Evolutionary conservation across 2,888 invertebrate genomes (phyloP), one percentile per base, ranked within the genome.

Genomic region (Rotaria sp.): DNA sequence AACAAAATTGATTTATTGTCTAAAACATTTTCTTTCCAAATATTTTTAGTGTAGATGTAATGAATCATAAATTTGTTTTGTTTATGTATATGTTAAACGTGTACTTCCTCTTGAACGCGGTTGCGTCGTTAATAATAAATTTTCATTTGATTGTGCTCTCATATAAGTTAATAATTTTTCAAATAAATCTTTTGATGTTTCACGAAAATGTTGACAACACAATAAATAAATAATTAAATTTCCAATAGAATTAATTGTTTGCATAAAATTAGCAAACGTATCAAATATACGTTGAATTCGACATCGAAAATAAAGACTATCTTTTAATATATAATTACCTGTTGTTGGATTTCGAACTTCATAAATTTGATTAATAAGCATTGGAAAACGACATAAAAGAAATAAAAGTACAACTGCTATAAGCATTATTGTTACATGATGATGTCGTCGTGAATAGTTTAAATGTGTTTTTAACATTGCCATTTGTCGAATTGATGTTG

Each of bases 401-500:
- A 80, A 80, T 45, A 80, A 80, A 5, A 80, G 26, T 45, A 80
- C 80, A 80, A 80, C 80, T 45, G 45, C 80, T 26, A 80, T 80
- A 80, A 80, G 80, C 80, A 80, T 80, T 13, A 80, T n/a, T 45
- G 80, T 38, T 13, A 80, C 45, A 80, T 45, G 80, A 80, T n/a
- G 15, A n/a, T 80, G 45, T 13, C 45, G 80, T 45, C 45, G 41
- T 15, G 45, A 24, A n/a, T 41, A 45, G n/a, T 26, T 0, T 18
- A 67, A 4, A 18, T 38, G 35, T 21, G 35, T 67, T 35, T 35
- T 30, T 7, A 67, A 18, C 35, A 67, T 38, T 21, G 67, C 21
- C 67, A 67, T 67, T 35, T 67, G 67, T 67, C 30, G 67, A 15
- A 67, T 35, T 0, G 67, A 67, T n/a, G 41, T 41, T n/a, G 24